Evolutionary conservation across 2,797 vertebrate genomes (phyloP).

Genomic region (Enoplosus armatus): DNA sequence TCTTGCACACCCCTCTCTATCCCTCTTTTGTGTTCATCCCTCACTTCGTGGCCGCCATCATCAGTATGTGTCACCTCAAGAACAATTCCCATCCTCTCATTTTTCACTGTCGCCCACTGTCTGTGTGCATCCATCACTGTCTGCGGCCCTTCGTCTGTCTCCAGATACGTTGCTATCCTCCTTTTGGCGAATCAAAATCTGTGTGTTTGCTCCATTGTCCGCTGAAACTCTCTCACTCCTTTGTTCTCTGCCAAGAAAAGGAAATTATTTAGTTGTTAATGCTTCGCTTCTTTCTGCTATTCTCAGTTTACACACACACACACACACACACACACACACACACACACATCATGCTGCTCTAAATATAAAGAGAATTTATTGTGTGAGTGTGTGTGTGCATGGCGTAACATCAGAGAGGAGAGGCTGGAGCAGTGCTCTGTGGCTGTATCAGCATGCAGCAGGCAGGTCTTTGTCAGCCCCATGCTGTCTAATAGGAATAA

Average conservation of each 20-base stretch:
- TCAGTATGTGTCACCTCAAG: slow-evolving; percentile 65
- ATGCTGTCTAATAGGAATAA: slow-evolving; percentile 66
- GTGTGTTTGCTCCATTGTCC: slow-evolving; percentile 29
- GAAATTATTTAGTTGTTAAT: slow-evolving; percentile 38
- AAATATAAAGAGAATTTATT: slow-evolving; percentile 48
- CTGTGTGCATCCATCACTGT: slow-evolving; percentile 73
- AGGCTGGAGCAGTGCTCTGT: slow-evolving; percentile 50
- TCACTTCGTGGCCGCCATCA: slow-evolving; percentile 37
- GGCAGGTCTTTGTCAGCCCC: slow-evolving; percentile 66
- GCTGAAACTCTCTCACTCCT: slow-evolving; percentile 20
- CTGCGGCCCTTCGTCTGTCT: slow-evolving; percentile 24
- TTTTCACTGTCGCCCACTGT: slow-evolving; percentile 70
- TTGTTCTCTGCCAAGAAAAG: slow-evolving; percentile 35
- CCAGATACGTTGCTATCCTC: slow-evolving; percentile 8
- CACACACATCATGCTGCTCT: slow-evolving; percentile 10
- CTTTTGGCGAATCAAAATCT: slow-evolving; percentile 36
- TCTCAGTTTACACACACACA: slow-evolving; percentile 10
- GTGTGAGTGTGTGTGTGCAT: slow-evolving; percentile 35
- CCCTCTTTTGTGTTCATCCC: slow-evolving; percentile 39
- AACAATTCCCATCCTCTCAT: slow-evolving; percentile 67
- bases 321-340: neutral
- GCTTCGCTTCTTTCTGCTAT: slow-evolving; percentile 32
- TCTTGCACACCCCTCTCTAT: slow-evolving; percentile 7
- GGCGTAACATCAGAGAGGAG: slow-evolving; percentile 58
- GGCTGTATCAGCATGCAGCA: slow-evolving; percentile 73